Evolutionary conservation across 2,888 invertebrate genomes (phyloP).

Genomic region (Drosophila subsilvestris): DNA sequence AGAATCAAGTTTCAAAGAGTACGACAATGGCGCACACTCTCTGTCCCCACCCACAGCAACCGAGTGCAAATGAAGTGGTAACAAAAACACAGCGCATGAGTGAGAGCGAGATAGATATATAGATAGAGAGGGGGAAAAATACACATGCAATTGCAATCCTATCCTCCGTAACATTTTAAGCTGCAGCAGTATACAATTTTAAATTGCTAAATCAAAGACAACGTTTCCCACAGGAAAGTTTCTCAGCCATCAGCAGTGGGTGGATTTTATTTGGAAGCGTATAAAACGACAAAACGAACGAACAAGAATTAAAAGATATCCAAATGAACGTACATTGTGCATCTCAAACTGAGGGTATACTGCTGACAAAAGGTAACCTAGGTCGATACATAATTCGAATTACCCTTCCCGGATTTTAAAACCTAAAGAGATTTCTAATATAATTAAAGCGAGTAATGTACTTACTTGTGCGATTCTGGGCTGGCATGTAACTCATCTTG

Average conservation of each 20-base stretch:
- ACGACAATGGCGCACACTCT: neutral
- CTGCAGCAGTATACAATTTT: slow-evolving; percentile 37
- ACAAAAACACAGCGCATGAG: slow-evolving; percentile 18
- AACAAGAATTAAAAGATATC: neutral
- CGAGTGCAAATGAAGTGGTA: slow-evolving; percentile 68
- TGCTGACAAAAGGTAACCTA: neutral
- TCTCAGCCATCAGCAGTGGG: slow-evolving; percentile 26
- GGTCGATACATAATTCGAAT: neutral
- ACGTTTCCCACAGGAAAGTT: slow-evolving; percentile 12
- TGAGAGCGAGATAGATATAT: neutral
- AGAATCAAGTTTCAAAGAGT: slow-evolving; percentile 21
- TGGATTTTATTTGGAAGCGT: neutral
- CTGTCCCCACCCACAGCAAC: neutral
- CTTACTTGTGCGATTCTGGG: slow-evolving; percentile 93
- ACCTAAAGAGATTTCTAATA: neutral
- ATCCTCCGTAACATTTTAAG: slow-evolving; percentile 17
- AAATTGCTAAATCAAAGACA: slow-evolving; percentile 38
- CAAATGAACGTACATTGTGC: neutral
- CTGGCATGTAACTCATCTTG: slow-evolving; percentile 93
- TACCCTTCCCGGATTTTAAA: neutral
- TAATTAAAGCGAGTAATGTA: slow-evolving; percentile 70
- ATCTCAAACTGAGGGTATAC: too few relatives aligned
- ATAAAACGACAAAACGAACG: neutral
- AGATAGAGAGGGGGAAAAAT: neutral
- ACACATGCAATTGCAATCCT: slow-evolving; percentile 1